Base-by-base conservation (phyloP, 2,888 invertebrate species). In the Cryptocheilus praepositus region DNA sequence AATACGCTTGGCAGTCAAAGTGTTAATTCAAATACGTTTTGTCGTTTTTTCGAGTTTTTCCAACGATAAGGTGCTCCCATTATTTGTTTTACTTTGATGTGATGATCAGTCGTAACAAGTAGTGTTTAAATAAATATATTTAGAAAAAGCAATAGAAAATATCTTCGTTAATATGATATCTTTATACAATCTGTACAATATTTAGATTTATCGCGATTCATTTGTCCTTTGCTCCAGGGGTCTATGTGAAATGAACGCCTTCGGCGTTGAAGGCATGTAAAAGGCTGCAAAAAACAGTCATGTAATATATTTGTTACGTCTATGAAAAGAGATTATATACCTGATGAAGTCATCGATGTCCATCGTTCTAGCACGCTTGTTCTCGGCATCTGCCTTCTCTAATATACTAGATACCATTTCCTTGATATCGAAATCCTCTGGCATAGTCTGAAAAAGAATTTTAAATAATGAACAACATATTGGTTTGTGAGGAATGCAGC, bases 331-430 rank as follows among this genome's bases (percentile, higher is more conserved):
- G 8, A 11, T 49, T 49, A n/a, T 1, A 49, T 90, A 92, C 90
- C 91, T 92, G 90, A 98, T 94, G 86, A 99, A 99, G 87, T 99
- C 98, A 90, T 99, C 98, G 77, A 96, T 94, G 85, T 98, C 98
- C 98, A 99, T 96, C 4, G 93, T 94, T 82, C 99, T 91, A 0
- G 99, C 96, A 83, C 99, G 92, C 88, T 93, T 94, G 77, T 94
- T 92, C 62, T 93, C 93, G 83, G 94, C 94, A 71, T 91, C 92
- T 66, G 92, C 91, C 63, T 91, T 91, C 66, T 89, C 89, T 74
- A 99, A 90, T 80, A 98, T 93, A 44, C 92, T 90, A 79, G 93
- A 94, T 1, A 98, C 91, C 89, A 94, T 94, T 61, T 91, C 90
- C 89, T 97, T 96, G 71, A 98, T 94, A 81, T 95, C 93, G 88